These are phyloP conservation scores for Papilio aristodemus DNA, from an alignment of 1,140 invertebrate species.

Conservation along the genomic window DNA sequence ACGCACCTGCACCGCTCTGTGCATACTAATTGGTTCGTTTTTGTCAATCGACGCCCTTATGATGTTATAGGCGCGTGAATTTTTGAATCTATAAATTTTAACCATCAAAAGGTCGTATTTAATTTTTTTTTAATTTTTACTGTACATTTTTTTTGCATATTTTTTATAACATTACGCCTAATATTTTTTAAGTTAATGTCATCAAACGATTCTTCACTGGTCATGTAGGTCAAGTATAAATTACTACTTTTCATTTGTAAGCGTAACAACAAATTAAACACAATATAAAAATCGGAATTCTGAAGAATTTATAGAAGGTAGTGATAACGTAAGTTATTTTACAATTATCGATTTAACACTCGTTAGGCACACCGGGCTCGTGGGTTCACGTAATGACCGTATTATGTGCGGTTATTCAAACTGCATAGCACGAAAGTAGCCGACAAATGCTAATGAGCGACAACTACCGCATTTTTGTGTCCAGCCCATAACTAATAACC, in stretches of 20 bases:
- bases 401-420: constrained; percentile 18
- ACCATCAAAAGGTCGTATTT: too few relatives aligned
- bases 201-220: too few relatives aligned
- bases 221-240: too few relatives aligned
- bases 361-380: background rate
- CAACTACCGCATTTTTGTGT: constrained; percentile 30
- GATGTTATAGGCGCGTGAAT: constrained; percentile 6
- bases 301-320: too few relatives aligned
- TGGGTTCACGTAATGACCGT: constrained; percentile 20
- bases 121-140: too few relatives aligned
- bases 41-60: constrained; percentile 6
- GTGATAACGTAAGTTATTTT: background rate
- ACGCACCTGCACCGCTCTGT: background rate
- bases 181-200: too few relatives aligned
- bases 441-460: constrained; percentile 26
- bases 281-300: too few relatives aligned
- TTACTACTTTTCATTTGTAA: too few relatives aligned
- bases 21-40: constrained; percentile 23
- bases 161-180: too few relatives aligned
- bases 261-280: too few relatives aligned
- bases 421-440: constrained; percentile 25
- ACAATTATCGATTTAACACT: background rate
- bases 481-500: constrained; percentile 18
- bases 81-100: background rate
- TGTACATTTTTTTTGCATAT: too few relatives aligned